phyloP scores from a whole-genome alignment of 2,113 vertebrate species.

The Aphelocoma coerulescens region DNA sequence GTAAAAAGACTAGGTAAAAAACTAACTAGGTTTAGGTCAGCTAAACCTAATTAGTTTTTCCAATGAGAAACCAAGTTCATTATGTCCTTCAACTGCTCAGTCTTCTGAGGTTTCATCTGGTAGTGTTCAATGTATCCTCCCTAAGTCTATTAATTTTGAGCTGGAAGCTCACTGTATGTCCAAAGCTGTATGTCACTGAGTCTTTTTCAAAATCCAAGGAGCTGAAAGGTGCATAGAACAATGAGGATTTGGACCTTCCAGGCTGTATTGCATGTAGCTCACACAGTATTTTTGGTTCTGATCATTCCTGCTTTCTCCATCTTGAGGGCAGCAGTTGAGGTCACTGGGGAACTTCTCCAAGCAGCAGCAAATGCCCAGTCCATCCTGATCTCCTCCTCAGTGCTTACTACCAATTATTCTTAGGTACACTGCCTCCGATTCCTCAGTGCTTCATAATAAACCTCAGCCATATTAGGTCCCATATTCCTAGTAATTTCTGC shows the following conservation, averaged over 20 bases:
- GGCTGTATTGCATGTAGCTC: not conserved
- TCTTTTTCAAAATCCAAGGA: not conserved
- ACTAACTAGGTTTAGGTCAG: not conserved
- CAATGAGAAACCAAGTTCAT: not conserved
- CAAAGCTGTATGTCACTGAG: not conserved
- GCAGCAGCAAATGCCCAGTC: not conserved
- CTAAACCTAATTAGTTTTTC: not conserved
- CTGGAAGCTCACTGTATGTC: not conserved
- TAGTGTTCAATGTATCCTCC: not conserved
- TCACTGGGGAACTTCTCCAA: not conserved
- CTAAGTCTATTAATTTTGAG: not conserved
- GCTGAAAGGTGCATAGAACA: not conserved
- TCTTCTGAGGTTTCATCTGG: not conserved
- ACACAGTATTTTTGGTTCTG: not conserved
- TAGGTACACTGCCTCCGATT: rapidly evolving
- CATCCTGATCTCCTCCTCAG: not conserved
- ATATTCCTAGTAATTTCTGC: not conserved
- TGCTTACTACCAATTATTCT: not conserved
- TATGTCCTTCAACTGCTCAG: not conserved
- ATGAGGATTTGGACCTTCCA: not conserved
- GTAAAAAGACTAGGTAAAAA: not conserved
- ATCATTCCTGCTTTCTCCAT: not conserved
- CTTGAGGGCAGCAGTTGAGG: not conserved
- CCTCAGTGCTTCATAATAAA: not conserved
- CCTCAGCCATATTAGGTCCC: not conserved